Percentiles rank a stretch among this genome's conserved stretches.
These are phyloP conservation scores for Tenebrosternarchus preto DNA, from an alignment of 2,113 vertebrate species.

Conservation along the genomic window DNA sequence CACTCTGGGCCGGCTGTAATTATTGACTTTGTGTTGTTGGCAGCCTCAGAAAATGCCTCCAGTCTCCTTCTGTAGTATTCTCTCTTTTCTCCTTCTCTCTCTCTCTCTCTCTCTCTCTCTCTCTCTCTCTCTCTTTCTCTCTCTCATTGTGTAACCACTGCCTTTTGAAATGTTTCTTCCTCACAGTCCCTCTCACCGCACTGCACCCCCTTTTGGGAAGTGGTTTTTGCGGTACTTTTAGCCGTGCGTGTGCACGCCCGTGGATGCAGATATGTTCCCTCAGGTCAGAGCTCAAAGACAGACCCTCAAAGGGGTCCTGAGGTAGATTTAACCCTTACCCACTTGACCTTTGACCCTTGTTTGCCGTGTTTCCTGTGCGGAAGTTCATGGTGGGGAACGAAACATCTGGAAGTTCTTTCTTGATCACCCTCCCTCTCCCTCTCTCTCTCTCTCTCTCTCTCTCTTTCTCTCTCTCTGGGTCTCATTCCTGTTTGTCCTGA, in stretches of 20 bases:
- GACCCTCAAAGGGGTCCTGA: background rate
- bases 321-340: constrained; percentile 21
- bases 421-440: background rate
- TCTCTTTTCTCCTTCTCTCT: background rate
- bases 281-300: background rate
- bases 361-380: constrained; percentile 15
- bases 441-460: constrained; percentile 26
- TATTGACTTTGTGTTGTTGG: constrained; percentile 23
- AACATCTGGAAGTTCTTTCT: constrained; percentile 42
- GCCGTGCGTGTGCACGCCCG: background rate
- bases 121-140: background rate
- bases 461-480: too few species aligned
- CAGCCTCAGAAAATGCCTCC: constrained; percentile 11
- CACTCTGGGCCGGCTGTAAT: constrained; percentile 39
- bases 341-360: constrained; percentile 21
- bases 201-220: background rate
- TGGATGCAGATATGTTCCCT: constrained; percentile 6
- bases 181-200: background rate
- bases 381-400: background rate
- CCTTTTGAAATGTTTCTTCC: background rate
- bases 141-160: background rate
- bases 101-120: background rate
- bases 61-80: background rate
- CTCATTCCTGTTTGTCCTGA: background rate
- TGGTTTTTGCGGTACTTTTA: background rate